Evolutionary conservation across 1,140 invertebrate genomes (phyloP).

Genomic region (Drosophila pectinifera): DNA sequence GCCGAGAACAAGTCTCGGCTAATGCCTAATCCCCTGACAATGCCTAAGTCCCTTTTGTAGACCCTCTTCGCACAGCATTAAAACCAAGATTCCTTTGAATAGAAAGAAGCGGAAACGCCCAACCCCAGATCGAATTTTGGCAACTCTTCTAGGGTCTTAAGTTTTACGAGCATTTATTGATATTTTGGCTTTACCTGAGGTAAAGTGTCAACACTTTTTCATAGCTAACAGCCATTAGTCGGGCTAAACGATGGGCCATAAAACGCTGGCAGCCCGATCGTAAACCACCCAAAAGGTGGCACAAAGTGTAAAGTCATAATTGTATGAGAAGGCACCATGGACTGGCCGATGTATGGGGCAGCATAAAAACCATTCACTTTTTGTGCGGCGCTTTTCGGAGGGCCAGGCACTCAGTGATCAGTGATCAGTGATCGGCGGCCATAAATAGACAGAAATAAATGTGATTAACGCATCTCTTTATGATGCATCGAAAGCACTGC

Average conservation of each 20-base stretch:
- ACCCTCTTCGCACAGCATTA: conserved; percentile 59
- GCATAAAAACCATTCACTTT: conserved; percentile 81
- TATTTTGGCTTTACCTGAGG: conserved; percentile 38
- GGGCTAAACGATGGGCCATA: conserved; percentile 60
- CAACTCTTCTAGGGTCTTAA: conserved; percentile 46
- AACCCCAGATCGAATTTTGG: conserved; percentile 39
- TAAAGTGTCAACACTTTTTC: conserved; percentile 75
- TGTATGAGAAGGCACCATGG: conserved; percentile 35
- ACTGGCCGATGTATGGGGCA: conserved; percentile 56
- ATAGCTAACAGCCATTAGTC: conserved; percentile 44
- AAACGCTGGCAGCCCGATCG: conserved; percentile 47
- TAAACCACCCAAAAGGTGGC: conserved; percentile 72
- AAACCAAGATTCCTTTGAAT: conserved; percentile 58
- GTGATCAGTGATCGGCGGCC: conserved; percentile 10
- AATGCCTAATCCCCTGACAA: conserved; percentile 62
- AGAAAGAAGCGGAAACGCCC: conserved; percentile 57
- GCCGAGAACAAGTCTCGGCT: conserved; percentile 38
- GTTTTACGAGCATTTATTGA: conserved; percentile 71
- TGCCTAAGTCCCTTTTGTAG: conserved; percentile 49
- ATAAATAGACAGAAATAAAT: conserved; percentile 74
- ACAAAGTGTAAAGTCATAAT: conserved; percentile 69
- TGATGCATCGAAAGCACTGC: conserved; percentile 47
- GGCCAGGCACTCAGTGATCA: conserved; percentile 39
- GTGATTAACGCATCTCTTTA: conserved; percentile 71
- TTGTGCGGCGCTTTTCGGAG: conserved; percentile 59